These are phyloP conservation scores for Gallirallus australis DNA, from an alignment of 2,797 vertebrate species.

Conservation along the genomic window DNA sequence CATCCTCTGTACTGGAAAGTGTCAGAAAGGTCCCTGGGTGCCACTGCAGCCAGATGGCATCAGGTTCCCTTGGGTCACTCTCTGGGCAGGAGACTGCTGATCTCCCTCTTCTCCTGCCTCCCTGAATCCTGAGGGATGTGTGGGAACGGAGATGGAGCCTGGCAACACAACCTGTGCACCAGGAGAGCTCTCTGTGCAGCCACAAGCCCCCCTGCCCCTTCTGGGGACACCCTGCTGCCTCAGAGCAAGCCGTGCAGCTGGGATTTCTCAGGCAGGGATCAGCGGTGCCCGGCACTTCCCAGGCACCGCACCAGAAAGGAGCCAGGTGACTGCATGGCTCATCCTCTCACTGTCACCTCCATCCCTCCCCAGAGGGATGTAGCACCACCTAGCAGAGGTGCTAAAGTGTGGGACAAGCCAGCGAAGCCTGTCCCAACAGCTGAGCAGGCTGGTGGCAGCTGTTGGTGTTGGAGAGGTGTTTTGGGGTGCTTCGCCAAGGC, in stretches of 20 bases:
- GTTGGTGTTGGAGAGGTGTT: background rate
- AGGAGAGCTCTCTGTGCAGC: background rate
- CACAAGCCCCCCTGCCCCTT: background rate
- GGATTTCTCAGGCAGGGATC: background rate
- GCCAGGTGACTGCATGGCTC: background rate
- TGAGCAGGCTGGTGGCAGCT: background rate
- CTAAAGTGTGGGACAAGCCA: background rate
- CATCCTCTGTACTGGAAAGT: background rate
- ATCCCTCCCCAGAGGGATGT: background rate
- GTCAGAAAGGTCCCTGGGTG: background rate
- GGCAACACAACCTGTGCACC: background rate
- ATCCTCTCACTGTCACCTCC: background rate
- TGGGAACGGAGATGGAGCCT: fast-evolving
- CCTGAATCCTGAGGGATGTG: background rate
- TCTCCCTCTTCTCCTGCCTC: background rate
- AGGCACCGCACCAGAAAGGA: background rate
- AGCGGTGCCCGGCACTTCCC: background rate
- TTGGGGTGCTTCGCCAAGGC: background rate
- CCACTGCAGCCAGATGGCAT: background rate
- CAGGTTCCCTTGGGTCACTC: background rate
- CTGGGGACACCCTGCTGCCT: background rate
- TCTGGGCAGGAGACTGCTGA: background rate
- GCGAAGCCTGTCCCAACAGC: background rate
- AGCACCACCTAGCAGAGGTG: background rate
- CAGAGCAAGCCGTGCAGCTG: background rate